These are phyloP conservation scores for Lontra canadensis DNA, from an alignment of 2,113 vertebrate species.

Conservation along the genomic window DNA sequence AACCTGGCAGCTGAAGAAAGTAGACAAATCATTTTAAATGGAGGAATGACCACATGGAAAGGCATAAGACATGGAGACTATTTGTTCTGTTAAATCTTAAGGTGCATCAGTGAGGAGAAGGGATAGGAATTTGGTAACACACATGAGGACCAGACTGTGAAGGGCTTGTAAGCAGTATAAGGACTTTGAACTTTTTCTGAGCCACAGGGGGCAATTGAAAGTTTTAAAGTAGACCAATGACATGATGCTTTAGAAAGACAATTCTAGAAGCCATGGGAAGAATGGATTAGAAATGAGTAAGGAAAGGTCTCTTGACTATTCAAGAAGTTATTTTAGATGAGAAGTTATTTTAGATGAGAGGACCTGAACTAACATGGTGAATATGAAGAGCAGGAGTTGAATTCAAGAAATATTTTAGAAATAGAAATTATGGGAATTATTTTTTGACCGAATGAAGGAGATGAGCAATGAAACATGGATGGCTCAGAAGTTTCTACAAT, in stretches of 20 bases:
- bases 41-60: not conserved
- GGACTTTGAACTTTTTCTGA: not conserved
- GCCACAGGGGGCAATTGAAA: not conserved
- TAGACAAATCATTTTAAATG: not conserved
- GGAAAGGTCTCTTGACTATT: not conserved
- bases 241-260: not conserved
- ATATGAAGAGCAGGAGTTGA: not conserved
- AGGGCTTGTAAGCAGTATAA: not conserved
- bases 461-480: not conserved
- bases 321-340: conserved; percentile 12
- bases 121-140: not conserved
- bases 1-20: not conserved
- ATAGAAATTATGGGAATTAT: not conserved
- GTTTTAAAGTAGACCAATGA: not conserved
- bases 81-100: not conserved
- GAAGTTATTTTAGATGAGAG: not conserved
- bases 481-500: not conserved
- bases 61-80: not conserved
- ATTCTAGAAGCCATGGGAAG: not conserved
- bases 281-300: not conserved
- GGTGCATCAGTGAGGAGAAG: not conserved
- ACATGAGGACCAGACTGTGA: not conserved
- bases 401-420: conserved; percentile 8
- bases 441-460: not conserved
- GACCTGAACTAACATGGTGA: not conserved